Evolutionary conservation across 2,113 vertebrate species (phyloP).

Genomic region (Python bivittatus): DNA sequence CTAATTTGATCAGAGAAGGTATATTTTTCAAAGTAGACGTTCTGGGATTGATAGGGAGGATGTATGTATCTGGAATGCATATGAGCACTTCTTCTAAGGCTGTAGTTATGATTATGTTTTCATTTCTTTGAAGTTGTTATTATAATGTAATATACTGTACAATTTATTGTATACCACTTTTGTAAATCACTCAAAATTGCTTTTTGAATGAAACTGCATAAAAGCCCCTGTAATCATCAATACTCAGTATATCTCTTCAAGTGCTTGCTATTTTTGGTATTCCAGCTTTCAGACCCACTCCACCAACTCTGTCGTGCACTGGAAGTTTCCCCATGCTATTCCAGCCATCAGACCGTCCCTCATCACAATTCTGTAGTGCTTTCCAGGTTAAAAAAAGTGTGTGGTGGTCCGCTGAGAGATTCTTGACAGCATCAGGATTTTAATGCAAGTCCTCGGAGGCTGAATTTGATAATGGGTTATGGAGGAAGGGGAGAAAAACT

Average conservation of each 20-base stretch:
- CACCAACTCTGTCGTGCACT: not conserved
- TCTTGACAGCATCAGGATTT: not conserved
- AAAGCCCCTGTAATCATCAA: not conserved
- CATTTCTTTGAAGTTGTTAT: not conserved
- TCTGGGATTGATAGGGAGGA: not conserved
- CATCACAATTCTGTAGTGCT: not conserved
- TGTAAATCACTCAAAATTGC: not conserved
- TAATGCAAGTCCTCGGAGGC: not conserved
- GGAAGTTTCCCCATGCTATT: not conserved
- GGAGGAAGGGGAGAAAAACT: not conserved
- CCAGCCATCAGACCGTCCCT: not conserved
- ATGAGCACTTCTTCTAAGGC: not conserved
- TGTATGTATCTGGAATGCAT: not conserved
- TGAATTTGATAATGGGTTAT: not conserved
- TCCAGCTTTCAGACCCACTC: not conserved
- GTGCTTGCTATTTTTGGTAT: not conserved
- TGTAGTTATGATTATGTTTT: not conserved
- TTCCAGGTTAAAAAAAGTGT: too few species aligned
- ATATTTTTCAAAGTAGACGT: not conserved
- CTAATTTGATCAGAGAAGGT: not conserved
- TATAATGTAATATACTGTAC: not conserved
- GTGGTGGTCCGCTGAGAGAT: not conserved
- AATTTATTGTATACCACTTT: not conserved
- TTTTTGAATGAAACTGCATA: not conserved
- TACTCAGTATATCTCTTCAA: not conserved